These are phyloP conservation scores for Lasiurus cinereus DNA, from an alignment of 2,113 vertebrate species.

Conservation along the genomic window DNA sequence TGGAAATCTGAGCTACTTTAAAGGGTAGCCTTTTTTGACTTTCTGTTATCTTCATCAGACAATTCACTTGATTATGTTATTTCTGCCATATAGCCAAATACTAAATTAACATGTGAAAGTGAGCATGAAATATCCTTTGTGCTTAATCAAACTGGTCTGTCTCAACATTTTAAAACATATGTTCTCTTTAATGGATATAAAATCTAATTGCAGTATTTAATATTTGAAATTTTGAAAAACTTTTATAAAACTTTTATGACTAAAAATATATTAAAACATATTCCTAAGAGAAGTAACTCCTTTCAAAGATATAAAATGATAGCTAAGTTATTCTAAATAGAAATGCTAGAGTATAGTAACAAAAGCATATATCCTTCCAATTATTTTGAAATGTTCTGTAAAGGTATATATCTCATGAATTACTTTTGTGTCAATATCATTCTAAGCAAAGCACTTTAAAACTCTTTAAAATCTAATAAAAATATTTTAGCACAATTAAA, in stretches of 20 bases:
- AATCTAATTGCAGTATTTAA: neutral
- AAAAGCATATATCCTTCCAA: neutral
- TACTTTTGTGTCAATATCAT: neutral
- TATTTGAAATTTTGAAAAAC: neutral
- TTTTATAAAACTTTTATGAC: neutral
- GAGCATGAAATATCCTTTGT: neutral
- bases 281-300: neutral
- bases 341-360: neutral
- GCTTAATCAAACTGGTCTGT: neutral
- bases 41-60: neutral
- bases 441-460: neutral
- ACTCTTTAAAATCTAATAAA: neutral
- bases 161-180: neutral
- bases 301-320: neutral
- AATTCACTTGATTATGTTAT: neutral
- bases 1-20: neutral
- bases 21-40: neutral
- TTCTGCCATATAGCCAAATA: neutral
- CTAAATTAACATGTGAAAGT: constrained; percentile 16
- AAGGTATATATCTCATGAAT: neutral
- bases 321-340: neutral
- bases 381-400: neutral
- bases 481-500: neutral
- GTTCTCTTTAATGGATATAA: neutral
- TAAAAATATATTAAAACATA: neutral